Evolutionary conservation across 2,797 vertebrate species (phyloP).

Genomic region (Gouania willdenowi): DNA sequence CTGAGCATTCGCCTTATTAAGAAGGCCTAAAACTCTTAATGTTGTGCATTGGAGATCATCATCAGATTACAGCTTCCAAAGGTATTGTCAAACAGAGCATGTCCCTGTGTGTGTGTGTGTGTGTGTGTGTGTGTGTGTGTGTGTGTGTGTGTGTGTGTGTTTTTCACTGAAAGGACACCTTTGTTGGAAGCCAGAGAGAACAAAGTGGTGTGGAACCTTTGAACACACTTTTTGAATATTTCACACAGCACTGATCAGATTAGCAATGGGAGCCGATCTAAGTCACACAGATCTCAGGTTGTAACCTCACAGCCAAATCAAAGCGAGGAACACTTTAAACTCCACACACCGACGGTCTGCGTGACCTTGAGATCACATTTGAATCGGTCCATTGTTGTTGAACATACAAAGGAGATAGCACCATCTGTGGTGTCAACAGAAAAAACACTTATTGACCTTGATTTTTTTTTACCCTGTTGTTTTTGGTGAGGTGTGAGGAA

Average conservation of each 20-base stretch:
- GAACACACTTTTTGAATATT: constrained; percentile 52
- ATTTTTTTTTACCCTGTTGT: too few species aligned
- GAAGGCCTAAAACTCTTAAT: too few species aligned
- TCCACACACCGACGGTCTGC: constrained; percentile 13
- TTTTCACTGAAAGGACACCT: constrained; percentile 15
- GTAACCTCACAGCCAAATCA: constrained; percentile 51
- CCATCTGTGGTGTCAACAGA: too few species aligned
- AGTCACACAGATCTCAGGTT: constrained; percentile 41
- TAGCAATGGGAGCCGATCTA: constrained; percentile 24
- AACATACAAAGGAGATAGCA: constrained; percentile 39
- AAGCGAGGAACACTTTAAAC: constrained; percentile 54
- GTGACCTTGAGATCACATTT: constrained; percentile 43
- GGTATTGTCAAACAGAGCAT: too few species aligned
- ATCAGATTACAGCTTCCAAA: too few species aligned
- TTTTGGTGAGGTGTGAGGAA: too few species aligned
- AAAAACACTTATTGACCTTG: too few species aligned
- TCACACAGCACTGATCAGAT: constrained; percentile 46
- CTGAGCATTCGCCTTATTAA: too few species aligned
- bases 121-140: background rate
- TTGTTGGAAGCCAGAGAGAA: constrained; percentile 23
- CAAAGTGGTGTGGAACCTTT: constrained; percentile 44
- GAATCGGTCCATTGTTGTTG: constrained; percentile 37
- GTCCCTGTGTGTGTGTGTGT: background rate
- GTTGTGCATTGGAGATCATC: too few species aligned
- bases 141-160: background rate